Conservation (phyloP, 2,888 invertebrate genomes). For the Quadroppia sp. region DNA sequence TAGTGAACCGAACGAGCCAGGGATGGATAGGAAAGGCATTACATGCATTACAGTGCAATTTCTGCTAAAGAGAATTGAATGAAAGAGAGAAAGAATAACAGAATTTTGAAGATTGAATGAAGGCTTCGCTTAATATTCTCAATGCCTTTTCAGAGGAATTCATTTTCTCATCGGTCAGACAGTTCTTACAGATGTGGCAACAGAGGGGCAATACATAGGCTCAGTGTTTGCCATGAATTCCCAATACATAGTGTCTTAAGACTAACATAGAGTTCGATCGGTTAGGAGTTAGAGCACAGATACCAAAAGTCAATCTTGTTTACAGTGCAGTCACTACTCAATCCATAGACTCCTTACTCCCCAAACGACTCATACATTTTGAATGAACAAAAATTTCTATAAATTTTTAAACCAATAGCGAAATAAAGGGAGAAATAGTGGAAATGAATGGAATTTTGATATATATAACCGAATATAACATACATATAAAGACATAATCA, state of each 20-base stretch:
- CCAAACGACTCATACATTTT: conserved; percentile 4
- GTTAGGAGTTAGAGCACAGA: neutral
- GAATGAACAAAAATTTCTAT: neutral
- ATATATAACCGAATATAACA: neutral
- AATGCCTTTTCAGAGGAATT: conserved; percentile 9
- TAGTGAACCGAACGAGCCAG: neutral
- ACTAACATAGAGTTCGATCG: neutral
- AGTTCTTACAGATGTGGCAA: neutral
- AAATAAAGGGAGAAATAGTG: neutral
- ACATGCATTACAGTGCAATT: conserved; percentile 8
- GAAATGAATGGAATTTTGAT: neutral
- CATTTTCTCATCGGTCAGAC: conserved; percentile 15
- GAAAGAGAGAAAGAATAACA: neutral
- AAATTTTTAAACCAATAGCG: neutral
- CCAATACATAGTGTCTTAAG: neutral
- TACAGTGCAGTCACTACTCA: neutral
- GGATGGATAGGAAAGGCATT: neutral
- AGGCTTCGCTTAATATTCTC: conserved; percentile 10
- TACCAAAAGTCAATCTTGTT: neutral
- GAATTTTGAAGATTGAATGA: neutral
- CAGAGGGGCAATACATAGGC: neutral
- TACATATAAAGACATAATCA: conserved; percentile 9
- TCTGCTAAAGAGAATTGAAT: neutral
- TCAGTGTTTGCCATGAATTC: neutral
- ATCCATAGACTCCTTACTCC: neutral